These are phyloP conservation scores for Torymus auratus DNA, from an alignment of 2,888 invertebrate species.

Conservation along the genomic window DNA sequence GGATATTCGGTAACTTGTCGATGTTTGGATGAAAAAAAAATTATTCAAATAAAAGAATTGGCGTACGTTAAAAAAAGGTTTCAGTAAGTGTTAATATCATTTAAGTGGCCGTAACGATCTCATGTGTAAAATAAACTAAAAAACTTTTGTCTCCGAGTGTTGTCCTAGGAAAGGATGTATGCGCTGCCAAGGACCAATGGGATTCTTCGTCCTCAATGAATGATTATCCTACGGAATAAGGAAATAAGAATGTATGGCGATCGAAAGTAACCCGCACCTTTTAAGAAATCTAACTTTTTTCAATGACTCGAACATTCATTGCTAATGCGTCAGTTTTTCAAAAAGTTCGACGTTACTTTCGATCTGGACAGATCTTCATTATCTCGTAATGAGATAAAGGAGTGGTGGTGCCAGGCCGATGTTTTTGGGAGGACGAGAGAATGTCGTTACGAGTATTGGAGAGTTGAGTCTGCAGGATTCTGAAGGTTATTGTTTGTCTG, in stretches of 20 bases:
- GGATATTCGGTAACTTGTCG: background rate
- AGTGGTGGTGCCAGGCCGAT: slow-evolving; percentile 64
- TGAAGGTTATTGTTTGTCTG: slow-evolving; percentile 69
- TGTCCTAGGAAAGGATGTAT: slow-evolving; percentile 47
- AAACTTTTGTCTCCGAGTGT: slow-evolving; percentile 48
- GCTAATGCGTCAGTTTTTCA: background rate
- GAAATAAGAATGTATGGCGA: slow-evolving; percentile 13
- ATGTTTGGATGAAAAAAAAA: background rate
- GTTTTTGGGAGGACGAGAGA: slow-evolving; percentile 69
- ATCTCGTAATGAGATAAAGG: slow-evolving; percentile 29
- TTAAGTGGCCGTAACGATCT: background rate
- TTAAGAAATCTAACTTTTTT: slow-evolving; percentile 1
- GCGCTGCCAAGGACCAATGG: slow-evolving; percentile 44
- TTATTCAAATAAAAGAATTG: background rate
- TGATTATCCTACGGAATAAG: slow-evolving; percentile 41
- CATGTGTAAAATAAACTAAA: slow-evolving; percentile 28
- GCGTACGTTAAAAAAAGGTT: background rate
- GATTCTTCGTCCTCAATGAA: slow-evolving; percentile 46
- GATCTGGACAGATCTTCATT: slow-evolving; percentile 3
- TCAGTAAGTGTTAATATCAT: background rate
- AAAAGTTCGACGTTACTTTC: slow-evolving; percentile 50
- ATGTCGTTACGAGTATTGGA: slow-evolving; percentile 65
- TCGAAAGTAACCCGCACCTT: slow-evolving; percentile 33
- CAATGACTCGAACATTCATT: background rate
- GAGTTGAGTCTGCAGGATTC: slow-evolving; percentile 75